A percentile compares a stretch with the other conserved stretches of the same genome.
These are phyloP conservation scores for Dasypus novemcinctus DNA, from an alignment of 2,113 vertebrate species.

Conservation along the genomic window DNA sequence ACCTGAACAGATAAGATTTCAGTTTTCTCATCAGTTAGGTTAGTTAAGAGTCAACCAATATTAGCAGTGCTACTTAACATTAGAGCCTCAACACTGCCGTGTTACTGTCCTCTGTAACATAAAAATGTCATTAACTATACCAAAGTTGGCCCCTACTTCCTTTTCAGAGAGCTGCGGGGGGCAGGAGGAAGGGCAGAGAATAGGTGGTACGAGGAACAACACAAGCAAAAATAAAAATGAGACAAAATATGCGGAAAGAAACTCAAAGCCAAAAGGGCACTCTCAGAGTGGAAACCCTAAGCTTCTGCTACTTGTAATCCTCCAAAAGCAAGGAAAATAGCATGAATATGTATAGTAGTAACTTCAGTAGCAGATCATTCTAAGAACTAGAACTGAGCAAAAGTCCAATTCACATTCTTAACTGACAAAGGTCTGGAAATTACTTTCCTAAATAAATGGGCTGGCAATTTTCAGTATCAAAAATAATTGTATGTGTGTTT, in stretches of 20 bases:
- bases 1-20: background rate
- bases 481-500: background rate
- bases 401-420: constrained; percentile 11
- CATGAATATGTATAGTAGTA: background rate
- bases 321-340: background rate
- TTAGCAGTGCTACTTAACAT: background rate
- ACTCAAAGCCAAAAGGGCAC: background rate
- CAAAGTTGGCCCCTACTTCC: background rate
- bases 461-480: background rate
- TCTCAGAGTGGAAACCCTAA: background rate
- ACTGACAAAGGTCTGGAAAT: background rate
- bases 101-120: background rate
- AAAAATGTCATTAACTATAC: background rate
- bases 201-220: background rate
- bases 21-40: background rate
- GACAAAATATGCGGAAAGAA: background rate
- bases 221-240: background rate
- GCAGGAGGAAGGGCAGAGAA: background rate
- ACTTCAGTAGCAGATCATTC: too few relatives aligned
- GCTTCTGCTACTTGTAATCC: too few relatives aligned
- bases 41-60: background rate
- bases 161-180: background rate
- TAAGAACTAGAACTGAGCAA: background rate
- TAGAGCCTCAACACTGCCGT: background rate
- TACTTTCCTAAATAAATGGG: background rate